A percentile compares a stretch with the other conserved stretches of the same genome.
Conservation (phyloP, 1,140 invertebrate genomes). For the roundworm (Caenorhabditis elegans) region WBcel235 BX284605.5:5816001-5816500, state of each 20-base stretch:
- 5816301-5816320: neutral
- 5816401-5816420: too few species aligned
- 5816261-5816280: neutral
- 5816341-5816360: constrained; percentile 9
- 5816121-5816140: neutral
- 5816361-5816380: neutral
- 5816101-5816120: neutral
- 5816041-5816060: neutral
- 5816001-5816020: too few species aligned
- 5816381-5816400: constrained; percentile 6
- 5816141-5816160: neutral
- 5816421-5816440: too few species aligned
- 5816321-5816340: constrained; percentile 2
- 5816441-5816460: neutral
- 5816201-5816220: neutral
- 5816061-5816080: neutral
- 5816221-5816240: neutral
- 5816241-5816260: neutral
- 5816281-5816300: too few species aligned
- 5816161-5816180: neutral
- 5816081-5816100: neutral
- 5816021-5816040: too few species aligned
- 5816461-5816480: neutral
- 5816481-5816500: neutral
- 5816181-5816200: too few species aligned